These are phyloP conservation scores for Drosophila prosaltans DNA, from an alignment of 1,140 invertebrate genomes.

Conservation along the genomic window DNA sequence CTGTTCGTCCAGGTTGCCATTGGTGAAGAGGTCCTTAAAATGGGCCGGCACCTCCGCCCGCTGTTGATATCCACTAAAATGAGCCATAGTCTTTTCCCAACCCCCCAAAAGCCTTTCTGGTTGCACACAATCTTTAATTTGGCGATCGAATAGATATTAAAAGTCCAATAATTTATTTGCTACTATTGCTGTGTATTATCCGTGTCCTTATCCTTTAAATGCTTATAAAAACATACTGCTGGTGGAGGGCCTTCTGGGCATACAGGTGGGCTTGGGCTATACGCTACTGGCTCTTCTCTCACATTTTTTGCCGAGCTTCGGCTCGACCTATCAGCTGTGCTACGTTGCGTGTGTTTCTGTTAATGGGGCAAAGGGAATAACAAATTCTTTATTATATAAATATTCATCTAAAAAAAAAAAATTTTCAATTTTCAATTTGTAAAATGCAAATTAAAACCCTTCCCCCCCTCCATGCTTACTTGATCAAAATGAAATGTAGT, in stretches of 20 bases:
- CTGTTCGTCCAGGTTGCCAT: conserved; percentile 57
- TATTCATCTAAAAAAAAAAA: conserved; percentile 27
- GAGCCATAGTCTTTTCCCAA: conserved; percentile 52
- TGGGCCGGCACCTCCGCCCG: conserved; percentile 58
- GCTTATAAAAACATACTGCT: background rate
- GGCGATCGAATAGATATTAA: background rate
- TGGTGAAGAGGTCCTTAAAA: conserved; percentile 74
- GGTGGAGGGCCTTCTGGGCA: conserved; percentile 35
- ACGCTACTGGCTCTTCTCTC: conserved; percentile 37
- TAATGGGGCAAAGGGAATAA: background rate
- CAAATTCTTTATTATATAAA: background rate
- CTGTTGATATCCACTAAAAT: conserved; percentile 57
- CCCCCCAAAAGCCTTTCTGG: background rate
- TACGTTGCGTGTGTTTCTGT: conserved; percentile 31
- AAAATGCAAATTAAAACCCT: background rate
- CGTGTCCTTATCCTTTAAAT: conserved; percentile 4
- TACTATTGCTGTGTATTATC: background rate
- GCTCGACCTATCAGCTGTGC: conserved; percentile 27
- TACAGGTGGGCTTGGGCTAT: conserved; percentile 39
- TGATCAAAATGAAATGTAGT: conserved; percentile 20
- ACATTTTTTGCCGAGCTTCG: conserved; percentile 41
- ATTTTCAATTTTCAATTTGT: conserved; percentile 4
- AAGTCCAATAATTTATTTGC: background rate
- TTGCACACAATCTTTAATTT: background rate
- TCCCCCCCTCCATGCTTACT: conserved; percentile 51